Conservation (phyloP, 2,113 vertebrate species). For the Athene cunicularia region DNA sequence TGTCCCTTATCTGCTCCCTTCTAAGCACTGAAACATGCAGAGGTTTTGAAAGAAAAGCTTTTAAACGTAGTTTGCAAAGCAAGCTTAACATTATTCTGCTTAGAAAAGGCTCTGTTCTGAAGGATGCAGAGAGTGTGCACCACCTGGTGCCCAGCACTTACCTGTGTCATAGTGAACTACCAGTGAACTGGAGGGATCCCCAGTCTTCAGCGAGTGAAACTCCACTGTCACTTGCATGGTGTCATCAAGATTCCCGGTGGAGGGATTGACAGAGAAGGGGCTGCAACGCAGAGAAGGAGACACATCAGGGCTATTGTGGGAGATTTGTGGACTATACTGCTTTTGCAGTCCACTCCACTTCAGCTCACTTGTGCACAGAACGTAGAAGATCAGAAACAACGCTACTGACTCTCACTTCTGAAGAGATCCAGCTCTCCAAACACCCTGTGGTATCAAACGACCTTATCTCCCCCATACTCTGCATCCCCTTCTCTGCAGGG, state of each 20-base stretch:
- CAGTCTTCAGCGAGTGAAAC: slow-evolving; percentile 78
- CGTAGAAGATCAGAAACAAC: background rate
- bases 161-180: slow-evolving; percentile 82
- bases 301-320: background rate
- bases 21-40: background rate
- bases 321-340: background rate
- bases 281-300: slow-evolving; percentile 68
- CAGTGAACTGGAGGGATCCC: slow-evolving; percentile 75
- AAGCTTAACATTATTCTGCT: background rate
- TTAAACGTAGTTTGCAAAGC: background rate
- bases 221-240: slow-evolving; percentile 81
- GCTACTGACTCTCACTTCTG: background rate
- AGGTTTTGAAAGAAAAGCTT: background rate
- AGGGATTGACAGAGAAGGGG: slow-evolving; percentile 83
- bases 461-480: background rate
- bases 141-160: slow-evolving; percentile 5
- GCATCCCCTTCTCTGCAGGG: background rate
- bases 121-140: background rate
- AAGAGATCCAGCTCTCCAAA: background rate
- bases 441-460: background rate
- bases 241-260: slow-evolving; percentile 76
- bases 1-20: background rate
- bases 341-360: background rate
- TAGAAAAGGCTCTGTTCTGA: background rate
- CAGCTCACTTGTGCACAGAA: background rate